Evolutionary conservation across 2,888 invertebrate genomes (phyloP).

Genomic region (Notodromas monacha): DNA sequence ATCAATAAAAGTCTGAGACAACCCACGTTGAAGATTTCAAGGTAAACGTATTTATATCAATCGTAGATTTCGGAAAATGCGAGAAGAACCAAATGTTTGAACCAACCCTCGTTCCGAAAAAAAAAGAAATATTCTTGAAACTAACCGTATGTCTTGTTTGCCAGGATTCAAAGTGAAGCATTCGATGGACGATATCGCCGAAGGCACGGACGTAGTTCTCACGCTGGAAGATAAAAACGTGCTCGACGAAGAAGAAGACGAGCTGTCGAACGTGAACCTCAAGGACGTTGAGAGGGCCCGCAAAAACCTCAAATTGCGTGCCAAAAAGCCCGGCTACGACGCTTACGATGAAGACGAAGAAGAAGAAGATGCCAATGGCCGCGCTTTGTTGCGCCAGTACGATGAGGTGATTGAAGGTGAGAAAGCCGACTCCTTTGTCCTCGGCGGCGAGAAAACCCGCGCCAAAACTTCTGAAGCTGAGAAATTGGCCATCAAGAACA

Average conservation of each 20-base stretch:
- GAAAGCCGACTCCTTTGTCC: slow-evolving; percentile 31
- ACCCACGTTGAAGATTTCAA: too few relatives aligned
- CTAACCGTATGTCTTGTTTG: not conserved
- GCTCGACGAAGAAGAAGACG: slow-evolving; percentile 53
- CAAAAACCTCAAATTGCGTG: slow-evolving; percentile 49
- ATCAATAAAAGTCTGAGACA: too few relatives aligned
- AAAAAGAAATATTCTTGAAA: too few relatives aligned
- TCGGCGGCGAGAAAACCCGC: slow-evolving; percentile 25
- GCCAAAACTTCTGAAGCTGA: slow-evolving; percentile 12
- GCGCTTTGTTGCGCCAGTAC: slow-evolving; percentile 52
- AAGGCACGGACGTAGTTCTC: slow-evolving; percentile 52
- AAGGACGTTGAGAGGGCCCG: slow-evolving; percentile 48
- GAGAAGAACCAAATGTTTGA: too few relatives aligned
- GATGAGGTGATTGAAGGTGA: slow-evolving; percentile 62
- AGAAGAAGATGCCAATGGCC: slow-evolving; percentile 21
- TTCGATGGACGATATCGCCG: slow-evolving; percentile 23
- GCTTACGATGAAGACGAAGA: slow-evolving; percentile 62
- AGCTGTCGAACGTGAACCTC: slow-evolving; percentile 65
- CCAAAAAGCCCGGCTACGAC: slow-evolving; percentile 31
- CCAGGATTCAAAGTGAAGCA: not conserved
- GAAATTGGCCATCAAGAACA: slow-evolving; percentile 6
- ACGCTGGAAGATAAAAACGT: slow-evolving; percentile 77
- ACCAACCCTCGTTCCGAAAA: too few relatives aligned
- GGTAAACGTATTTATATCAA: too few relatives aligned
- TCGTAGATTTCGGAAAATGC: too few relatives aligned